Base-by-base conservation (phyloP, 2,113 vertebrate genomes). In the Etia nguti region DNA sequence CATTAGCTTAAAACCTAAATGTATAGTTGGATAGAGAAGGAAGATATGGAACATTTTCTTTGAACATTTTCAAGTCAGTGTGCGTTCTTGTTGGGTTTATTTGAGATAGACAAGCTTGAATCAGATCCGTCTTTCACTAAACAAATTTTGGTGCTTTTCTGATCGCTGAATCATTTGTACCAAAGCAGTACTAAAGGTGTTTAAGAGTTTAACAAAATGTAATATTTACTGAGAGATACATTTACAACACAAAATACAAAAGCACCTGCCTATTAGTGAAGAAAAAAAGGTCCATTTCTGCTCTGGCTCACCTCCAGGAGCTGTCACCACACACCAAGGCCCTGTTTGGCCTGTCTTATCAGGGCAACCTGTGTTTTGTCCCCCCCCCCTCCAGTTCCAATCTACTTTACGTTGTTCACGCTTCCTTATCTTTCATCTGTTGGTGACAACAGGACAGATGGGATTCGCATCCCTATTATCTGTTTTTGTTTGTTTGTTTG, bases 1-100 rank as follows among this genome's bases (percentile, higher is more conserved):
- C 52, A 84, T 90, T 91, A 89, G 65, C 80, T 89, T 84, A n/a
- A 80, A 84, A 81, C 65, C 48, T 84, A 65, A 59, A 70, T 59
- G 62, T 46, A 18, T 18, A 62, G 48, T 82, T 89, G 73, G 15
- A 60, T 82, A 57, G 73, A 65, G 29, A 82, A 16, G 56, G 20
- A 41, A 46, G 73, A 73, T 56, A 41, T 24, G 20, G 29, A 48
- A 83, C 6, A 55, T 88, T 84, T 24, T n/a, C 13, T 82, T 68
- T 55, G 26, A 65, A 65, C 34, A 13, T 68, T 38, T 68, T 68
- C 20, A 79, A 70, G 59, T 85, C 73, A 54, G 24, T 26, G 29
- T 20, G 13, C 16, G 75, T 77, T 93, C 46, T 54, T 73, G 70
- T 65, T 26, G 22, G 8, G 6, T 38, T 62, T 24, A 12, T n/a